phyloP scores from a whole-genome alignment of 2,888 invertebrate species.

The Tetropium fuscum region DNA sequence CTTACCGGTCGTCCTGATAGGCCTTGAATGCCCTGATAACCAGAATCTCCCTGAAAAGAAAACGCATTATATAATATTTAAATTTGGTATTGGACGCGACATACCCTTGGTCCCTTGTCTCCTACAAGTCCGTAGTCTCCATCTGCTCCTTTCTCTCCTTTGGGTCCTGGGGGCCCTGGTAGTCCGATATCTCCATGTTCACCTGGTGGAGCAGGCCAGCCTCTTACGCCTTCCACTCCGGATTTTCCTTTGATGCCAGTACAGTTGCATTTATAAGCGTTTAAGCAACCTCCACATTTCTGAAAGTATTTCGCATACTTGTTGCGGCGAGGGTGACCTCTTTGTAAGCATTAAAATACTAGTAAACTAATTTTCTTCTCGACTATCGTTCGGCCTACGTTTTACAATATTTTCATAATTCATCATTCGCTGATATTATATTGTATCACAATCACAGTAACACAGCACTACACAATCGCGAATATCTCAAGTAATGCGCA shows the following conservation, averaged over 20 bases:
- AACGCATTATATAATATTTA: too few species aligned
- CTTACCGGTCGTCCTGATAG: slow-evolving; percentile 75
- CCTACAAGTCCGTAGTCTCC: slow-evolving; percentile 85
- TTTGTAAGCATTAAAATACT: too few species aligned
- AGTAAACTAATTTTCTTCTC: too few species aligned
- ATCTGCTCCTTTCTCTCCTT: slow-evolving; percentile 80
- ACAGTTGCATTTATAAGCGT: slow-evolving; percentile 84
- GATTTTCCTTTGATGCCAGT: slow-evolving; percentile 84
- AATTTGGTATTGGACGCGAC: too few species aligned
- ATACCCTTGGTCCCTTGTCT: slow-evolving; percentile 88
- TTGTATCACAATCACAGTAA: too few species aligned
- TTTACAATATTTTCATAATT: too few species aligned
- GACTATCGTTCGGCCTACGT: too few species aligned
- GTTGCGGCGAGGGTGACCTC: too few species aligned
- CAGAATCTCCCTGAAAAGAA: slow-evolving; percentile 73
- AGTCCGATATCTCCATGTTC: slow-evolving; percentile 81
- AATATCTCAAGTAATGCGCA: too few species aligned
- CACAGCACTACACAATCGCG: too few species aligned
- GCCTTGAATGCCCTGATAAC: slow-evolving; percentile 74
- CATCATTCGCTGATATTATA: too few species aligned
- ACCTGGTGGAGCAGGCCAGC: slow-evolving; percentile 77
- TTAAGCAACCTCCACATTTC: slow-evolving; percentile 69
- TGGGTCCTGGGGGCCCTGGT: slow-evolving; percentile 76
- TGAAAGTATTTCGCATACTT: too few species aligned
- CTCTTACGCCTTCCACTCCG: slow-evolving; percentile 77